Base-by-base conservation (phyloP, 2,113 vertebrate species). In the Origma solitaria region DNA sequence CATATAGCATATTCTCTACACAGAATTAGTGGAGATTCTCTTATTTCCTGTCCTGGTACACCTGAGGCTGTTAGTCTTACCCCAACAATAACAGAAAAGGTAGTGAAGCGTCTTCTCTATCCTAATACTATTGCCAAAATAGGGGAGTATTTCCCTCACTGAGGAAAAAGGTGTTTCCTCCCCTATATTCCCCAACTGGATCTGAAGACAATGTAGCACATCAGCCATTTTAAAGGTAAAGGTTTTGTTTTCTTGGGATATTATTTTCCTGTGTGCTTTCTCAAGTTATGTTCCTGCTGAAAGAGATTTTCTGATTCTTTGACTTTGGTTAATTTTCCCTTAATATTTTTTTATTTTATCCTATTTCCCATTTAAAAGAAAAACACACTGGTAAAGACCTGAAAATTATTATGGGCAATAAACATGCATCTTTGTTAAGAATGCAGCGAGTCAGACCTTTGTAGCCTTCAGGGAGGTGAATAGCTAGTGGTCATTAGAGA, bases 181-280 rank as follows among this genome's bases (percentile, higher is more conserved):
- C 31, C 23, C 0, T 13, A 25, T 53, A 14, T 83, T 85, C 37
- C 37, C 15, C 18, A 38, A 0, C 0, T 60, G 24, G 16, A 57
- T 45, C 66, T 88, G 50, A 92, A 82, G 65, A 15, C 28, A 58
- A 0, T 30, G 13, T 70, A 47, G 47, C 38, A 70, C n/a, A 13
- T 58, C 35, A 54, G 28, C 23, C 18, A 27, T 70, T 91, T 91
- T 47, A 66, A 73, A 87, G 33, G 23, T 61, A 68, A 84, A 92
- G 38, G 19, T 57, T 18, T 3, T 17, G 60, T 78, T 37, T 50
- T 57, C 28, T 64, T 40, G 24, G 11, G 24, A 23, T 71, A 3
- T 16, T 12, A 15, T 82, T 73, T 83, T 78, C 30, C 40, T 68
- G 0, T 2, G 0, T 71, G 42, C 42, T 88, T 92, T 78, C 22